phyloP scores from a whole-genome alignment of 2,113 vertebrate genomes.

The Danio rerio region GRCz12tu NC_133180.1:74597501-74598000 shows the following conservation, averaged over 20 bases:
- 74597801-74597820: not conserved
- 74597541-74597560: too few species aligned
- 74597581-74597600: too few species aligned
- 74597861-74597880: constrained; percentile 8
- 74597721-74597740: too few species aligned
- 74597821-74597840: not conserved
- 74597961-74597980: constrained; percentile 1
- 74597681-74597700: too few species aligned
- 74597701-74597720: too few species aligned
- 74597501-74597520: too few species aligned
- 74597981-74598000: constrained; percentile 34
- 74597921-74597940: not conserved
- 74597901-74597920: constrained; percentile 14
- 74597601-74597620: too few species aligned
- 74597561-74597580: too few species aligned
- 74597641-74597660: too few species aligned
- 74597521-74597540: too few species aligned
- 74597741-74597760: not conserved
- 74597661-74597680: too few species aligned
- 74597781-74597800: not conserved
- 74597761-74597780: not conserved
- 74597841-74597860: not conserved
- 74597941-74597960: constrained; percentile 1
- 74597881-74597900: not conserved
- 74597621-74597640: too few species aligned